Base-by-base conservation (phyloP, 2,888 invertebrate genomes). In the Eristalis arbustorum region DNA sequence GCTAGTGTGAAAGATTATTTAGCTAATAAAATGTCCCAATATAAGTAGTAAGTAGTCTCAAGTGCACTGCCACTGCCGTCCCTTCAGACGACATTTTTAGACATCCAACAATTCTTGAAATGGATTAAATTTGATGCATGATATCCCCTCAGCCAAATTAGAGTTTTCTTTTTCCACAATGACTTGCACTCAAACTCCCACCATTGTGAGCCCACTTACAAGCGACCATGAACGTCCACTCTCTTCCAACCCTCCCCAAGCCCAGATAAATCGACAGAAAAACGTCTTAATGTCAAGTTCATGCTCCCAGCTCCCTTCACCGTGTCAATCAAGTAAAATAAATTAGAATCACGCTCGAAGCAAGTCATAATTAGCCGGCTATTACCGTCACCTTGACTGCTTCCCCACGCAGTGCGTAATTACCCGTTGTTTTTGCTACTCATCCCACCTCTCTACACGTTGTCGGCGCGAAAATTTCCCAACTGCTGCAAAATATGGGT, bases 381-480 rank as follows among this genome's bases (percentile, higher is more conserved):
- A 56, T 31, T 69, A 69, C 28, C 23, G 25, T 74, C 34, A 40
- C 80, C 74, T 80, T 80, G 68, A 57, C 34, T 68, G n/a, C 66
- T 40, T 28, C n/a, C 18, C 69, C 28, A 80, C 68, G 64, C 80
- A 63, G n/a, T 69, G 74, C 68, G 59, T 80, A 69, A 74, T 69
- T 69, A 74, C 18, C 63, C 18, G 28, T 63, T 57, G 34, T 57
- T 74, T 74, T 63, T 34, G 49, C n/a, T 56, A 63, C 13, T 5
- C 18, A n/a, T 37, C 28, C 56, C 63, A 23, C 23, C 14, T 59
- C 34, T n/a, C n/a, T n/a, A n/a, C n/a, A n/a, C 56, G 56, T 49
- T 56, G 14, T n/a, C 28, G 14, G 23, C 42, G n/a, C 42, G 1
- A 40, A 66, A 37, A 57, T 31, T 23, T 18, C 1, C 2, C 57